A percentile compares a stretch with the other conserved stretches of the same genome.
phyloP scores from a whole-genome alignment of 2,888 invertebrate species.

The Yponomeuta plumbellus region DNA sequence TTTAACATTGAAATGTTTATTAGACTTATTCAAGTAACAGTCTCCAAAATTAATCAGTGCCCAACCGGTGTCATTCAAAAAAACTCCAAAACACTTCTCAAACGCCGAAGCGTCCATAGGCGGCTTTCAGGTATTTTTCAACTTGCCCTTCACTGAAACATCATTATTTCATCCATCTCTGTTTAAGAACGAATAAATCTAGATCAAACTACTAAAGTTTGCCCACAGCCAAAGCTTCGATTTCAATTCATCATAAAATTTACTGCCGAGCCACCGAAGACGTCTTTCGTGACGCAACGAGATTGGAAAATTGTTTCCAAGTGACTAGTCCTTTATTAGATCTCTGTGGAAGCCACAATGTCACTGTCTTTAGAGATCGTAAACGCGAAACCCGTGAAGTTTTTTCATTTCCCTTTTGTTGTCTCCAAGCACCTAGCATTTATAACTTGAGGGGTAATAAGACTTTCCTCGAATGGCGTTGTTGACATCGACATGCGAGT shows the following conservation, averaged over 20 bases:
- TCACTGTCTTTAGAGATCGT: slow-evolving; percentile 1
- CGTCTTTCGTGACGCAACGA: slow-evolving; percentile 37
- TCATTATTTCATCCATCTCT: no score
- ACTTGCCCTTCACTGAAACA: no score
- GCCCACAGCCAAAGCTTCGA: neutral
- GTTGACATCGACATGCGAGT: no score
- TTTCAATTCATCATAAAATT: slow-evolving; percentile 57
- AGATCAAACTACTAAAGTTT: neutral
- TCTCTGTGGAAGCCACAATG: slow-evolving; percentile 2
- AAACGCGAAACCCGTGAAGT: neutral
- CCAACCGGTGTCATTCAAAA: no score
- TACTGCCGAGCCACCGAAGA: slow-evolving; percentile 37
- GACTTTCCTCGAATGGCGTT: no score
- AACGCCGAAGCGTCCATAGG: no score
- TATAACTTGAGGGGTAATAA: neutral
- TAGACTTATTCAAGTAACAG: no score
- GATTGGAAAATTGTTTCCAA: slow-evolving; percentile 45
- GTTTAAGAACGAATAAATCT: neutral
- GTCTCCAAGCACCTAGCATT: neutral
- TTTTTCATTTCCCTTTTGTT: neutral
- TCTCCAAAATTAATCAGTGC: no score
- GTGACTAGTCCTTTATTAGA: slow-evolving; percentile 6
- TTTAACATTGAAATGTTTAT: no score
- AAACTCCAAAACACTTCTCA: no score
- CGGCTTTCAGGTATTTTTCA: no score